These are phyloP conservation scores for Pseudorectes ferrugineus DNA, from an alignment of 2,113 vertebrate genomes.

Conservation along the genomic window DNA sequence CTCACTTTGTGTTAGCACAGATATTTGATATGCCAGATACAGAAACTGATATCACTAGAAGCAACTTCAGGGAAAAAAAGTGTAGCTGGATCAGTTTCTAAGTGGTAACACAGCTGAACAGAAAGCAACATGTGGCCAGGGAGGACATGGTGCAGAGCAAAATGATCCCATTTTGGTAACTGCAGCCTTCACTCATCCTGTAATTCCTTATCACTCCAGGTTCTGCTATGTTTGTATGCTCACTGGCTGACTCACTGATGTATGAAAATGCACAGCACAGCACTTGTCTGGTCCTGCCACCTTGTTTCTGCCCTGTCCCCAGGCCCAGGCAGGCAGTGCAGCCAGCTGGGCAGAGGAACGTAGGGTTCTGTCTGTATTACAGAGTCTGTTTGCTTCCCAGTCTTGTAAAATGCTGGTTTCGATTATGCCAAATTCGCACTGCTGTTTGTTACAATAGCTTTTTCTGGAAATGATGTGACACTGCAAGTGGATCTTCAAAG, in stretches of 20 bases:
- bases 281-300: neutral
- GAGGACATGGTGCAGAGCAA: neutral
- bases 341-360: neutral
- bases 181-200: neutral
- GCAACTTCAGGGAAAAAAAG: neutral
- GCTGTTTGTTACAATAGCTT: neutral
- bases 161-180: neutral
- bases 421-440: accelerated
- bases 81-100: neutral
- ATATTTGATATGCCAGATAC: neutral
- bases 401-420: neutral
- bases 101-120: neutral
- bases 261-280: neutral
- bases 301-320: neutral
- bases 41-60: neutral
- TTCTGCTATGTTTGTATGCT: neutral
- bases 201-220: neutral
- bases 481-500: neutral
- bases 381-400: neutral
- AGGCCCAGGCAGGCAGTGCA: neutral
- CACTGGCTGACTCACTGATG: neutral
- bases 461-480: neutral
- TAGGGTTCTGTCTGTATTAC: neutral
- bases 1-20: neutral
- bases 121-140: neutral